A percentile compares a stretch with the other conserved stretches of the same genome.
phyloP scores from a whole-genome alignment of 2,113 vertebrate species.

The Paraplagusia blochii region DNA sequence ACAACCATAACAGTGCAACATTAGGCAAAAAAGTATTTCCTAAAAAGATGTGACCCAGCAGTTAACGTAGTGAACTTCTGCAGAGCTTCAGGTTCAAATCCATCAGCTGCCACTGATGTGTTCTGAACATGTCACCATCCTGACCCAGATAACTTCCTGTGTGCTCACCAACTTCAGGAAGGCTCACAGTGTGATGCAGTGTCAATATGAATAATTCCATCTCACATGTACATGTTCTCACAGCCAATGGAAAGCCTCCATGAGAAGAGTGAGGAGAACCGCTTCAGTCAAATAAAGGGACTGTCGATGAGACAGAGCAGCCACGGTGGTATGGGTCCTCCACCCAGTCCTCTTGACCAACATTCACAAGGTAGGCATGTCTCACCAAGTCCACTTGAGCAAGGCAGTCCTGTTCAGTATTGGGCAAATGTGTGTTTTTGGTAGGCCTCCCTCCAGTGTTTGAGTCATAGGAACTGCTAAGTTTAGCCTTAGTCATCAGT shows the following conservation, averaged over 20 bases:
- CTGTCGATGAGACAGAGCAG: slow-evolving; percentile 83
- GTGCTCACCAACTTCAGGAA: no score
- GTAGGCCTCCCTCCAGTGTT: not conserved
- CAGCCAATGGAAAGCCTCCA: slow-evolving; percentile 85
- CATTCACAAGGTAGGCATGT: slow-evolving; percentile 88
- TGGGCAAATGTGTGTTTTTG: slow-evolving; percentile 20
- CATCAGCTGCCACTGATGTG: no score
- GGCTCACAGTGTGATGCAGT: no score
- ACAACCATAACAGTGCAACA: no score
- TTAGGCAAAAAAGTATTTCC: no score
- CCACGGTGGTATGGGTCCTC: slow-evolving; percentile 89
- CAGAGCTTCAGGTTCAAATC: no score
- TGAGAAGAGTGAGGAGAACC: slow-evolving; percentile 88
- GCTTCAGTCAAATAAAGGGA: slow-evolving; percentile 90
- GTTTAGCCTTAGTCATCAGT: not conserved
- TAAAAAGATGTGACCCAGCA: no score
- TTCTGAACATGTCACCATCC: no score
- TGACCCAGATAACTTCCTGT: no score
- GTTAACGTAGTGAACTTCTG: no score
- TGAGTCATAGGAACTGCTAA: not conserved
- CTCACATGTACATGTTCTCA: slow-evolving; percentile 6
- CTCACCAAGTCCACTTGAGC: not conserved
- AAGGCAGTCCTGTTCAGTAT: not conserved
- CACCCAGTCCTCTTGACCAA: slow-evolving; percentile 94
- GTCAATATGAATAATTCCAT: not conserved